Conservation (phyloP, 37 sponge, comb jelly and placozoan genomes). For the Aphrocallistes beatrix region DNA sequence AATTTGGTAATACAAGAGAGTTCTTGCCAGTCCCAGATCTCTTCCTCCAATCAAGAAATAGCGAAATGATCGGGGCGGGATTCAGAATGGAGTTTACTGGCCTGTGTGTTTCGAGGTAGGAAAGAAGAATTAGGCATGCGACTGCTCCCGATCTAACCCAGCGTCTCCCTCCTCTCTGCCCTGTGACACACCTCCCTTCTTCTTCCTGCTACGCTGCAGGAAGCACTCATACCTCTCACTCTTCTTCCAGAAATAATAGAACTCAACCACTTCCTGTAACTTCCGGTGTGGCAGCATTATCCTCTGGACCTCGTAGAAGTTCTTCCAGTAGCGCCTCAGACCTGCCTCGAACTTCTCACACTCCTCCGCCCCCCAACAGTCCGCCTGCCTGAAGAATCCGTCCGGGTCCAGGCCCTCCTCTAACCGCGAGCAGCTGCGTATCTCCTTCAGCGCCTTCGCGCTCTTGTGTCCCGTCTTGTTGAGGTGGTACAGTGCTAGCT, state of each 20-base stretch:
- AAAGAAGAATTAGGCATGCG: not conserved
- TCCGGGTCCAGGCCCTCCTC: not conserved
- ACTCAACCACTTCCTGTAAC: not conserved
- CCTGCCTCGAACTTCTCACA: not conserved
- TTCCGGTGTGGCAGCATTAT: not conserved
- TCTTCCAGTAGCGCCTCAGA: not conserved
- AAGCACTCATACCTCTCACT: not conserved
- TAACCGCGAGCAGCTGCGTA: not conserved
- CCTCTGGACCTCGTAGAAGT: constrained; percentile 1
- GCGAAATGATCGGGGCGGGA: no score
- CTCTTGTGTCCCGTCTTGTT: not conserved
- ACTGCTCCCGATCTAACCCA: not conserved
- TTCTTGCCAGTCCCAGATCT: no score
- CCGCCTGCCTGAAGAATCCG: not conserved
- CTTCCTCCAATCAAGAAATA: no score
- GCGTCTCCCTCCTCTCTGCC: not conserved
- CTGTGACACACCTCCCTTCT: not conserved
- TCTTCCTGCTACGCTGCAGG: not conserved
- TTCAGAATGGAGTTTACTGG: not conserved
- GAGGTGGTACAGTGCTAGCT: not conserved
- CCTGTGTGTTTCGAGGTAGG: no score
- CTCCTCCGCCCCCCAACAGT: not conserved
- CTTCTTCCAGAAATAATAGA: constrained; percentile 18
- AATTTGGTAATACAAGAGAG: no score
- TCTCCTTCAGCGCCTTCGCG: not conserved